Base-by-base conservation (phyloP, 2,113 vertebrate genomes). In the Acanthochromis polyacanthus region DNA sequence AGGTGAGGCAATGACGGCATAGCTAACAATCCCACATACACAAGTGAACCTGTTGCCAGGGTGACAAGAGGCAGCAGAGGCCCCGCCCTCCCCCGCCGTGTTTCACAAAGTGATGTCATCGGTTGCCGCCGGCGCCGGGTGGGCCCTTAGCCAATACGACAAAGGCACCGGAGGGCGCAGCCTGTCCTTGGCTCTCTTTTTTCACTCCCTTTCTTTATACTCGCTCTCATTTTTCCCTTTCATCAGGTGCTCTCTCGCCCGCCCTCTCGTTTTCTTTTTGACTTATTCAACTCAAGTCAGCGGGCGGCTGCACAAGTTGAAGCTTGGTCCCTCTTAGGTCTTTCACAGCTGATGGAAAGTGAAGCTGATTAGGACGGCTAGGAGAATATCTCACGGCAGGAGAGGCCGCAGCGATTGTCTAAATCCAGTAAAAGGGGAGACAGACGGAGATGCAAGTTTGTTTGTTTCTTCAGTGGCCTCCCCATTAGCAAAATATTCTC, bases 21-120 rank as follows among this genome's bases (percentile, higher is more conserved):
- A 82, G 88, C 75, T 85, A 22, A 30, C 30, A 30, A 30, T 30
- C 69, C 72, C 72, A 82, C 46, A 71, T 52, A 58, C 71, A 80
- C 10, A 30, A 76, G 68, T 52, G 40, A 71, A 89, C 89, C 81
- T 91, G 92, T 93, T 93, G 88, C 92, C 82, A 91, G 40, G 86
- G 92, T 87, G 90, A 92, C 85, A 71, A 71, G 83, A 90, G 85
- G 71, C 69, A 88, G 73, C 40, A 20, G 45, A 75, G 75, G 78
- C 80, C 86, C 88, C 83, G 25, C 83, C 78, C 72, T 83, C 57
- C 64, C 88, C 82, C 2, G 55, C 60, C 28, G 70, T 4, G 79
- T 79, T 92, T 90, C 80, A 85, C 77, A 82, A 25, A 78, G 67
- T 89, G 90, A 93, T 91, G 83, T 90, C 89, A 92, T 83, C 69